These are phyloP conservation scores for Brachyrhaphis roseni DNA, from an alignment of 2,797 vertebrate genomes.

Conservation along the genomic window DNA sequence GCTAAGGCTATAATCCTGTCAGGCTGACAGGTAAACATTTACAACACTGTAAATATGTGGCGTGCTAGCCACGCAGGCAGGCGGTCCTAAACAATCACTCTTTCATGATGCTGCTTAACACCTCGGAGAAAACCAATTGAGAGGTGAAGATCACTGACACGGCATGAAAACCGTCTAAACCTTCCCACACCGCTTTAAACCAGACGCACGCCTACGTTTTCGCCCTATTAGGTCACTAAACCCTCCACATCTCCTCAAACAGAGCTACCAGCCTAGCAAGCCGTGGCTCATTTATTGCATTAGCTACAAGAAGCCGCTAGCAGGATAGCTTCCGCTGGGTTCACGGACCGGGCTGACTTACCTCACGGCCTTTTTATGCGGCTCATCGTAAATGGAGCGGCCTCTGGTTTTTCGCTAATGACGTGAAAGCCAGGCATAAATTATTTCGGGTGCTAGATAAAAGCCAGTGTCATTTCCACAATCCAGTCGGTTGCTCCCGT, in stretches of 20 bases:
- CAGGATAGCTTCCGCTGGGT: constrained; percentile 37
- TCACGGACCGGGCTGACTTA: constrained; percentile 39
- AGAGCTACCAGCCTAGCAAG: constrained; percentile 30
- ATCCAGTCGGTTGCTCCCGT: constrained; percentile 37
- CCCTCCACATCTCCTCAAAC: background rate
- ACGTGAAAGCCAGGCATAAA: background rate
- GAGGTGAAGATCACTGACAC: background rate
- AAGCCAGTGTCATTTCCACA: constrained; percentile 32
- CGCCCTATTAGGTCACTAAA: background rate
- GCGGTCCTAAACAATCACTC: constrained; percentile 55
- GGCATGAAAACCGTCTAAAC: background rate
- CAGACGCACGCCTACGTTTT: fast-evolving
- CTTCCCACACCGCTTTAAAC: background rate
- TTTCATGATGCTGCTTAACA: constrained; percentile 55
- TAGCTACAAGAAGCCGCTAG: constrained; percentile 59
- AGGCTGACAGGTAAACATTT: background rate
- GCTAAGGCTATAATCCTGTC: background rate
- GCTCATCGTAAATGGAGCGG: background rate
- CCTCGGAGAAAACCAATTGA: background rate
- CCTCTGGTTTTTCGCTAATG: background rate
- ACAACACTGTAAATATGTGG: background rate
- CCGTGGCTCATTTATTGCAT: constrained; percentile 47
- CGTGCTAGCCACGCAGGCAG: constrained; percentile 69
- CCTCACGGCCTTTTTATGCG: constrained; percentile 31
- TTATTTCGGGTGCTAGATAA: constrained; percentile 2